phyloP scores from a whole-genome alignment of 2,888 invertebrate species.

The Amphipyra berbera region DNA sequence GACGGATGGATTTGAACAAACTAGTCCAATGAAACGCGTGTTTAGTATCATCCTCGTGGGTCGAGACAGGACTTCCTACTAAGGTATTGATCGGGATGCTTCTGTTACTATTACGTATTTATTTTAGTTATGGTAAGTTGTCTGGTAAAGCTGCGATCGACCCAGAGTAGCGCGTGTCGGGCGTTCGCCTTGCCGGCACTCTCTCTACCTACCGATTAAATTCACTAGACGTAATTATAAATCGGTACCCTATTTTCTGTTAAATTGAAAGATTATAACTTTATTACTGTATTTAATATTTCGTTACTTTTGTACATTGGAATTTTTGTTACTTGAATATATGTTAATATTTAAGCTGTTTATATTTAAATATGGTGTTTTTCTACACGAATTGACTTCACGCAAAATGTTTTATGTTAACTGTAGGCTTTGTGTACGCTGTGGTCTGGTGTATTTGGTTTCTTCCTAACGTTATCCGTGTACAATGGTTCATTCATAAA shows the following conservation, averaged over 20 bases:
- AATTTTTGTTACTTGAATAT: slow-evolving; percentile 86
- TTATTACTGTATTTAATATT: slow-evolving; percentile 85
- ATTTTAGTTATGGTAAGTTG: slow-evolving; percentile 74
- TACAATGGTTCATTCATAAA: slow-evolving; percentile 84
- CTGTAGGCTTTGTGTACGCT: slow-evolving; percentile 86
- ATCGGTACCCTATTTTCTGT: slow-evolving; percentile 82
- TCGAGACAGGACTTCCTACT: slow-evolving; percentile 70
- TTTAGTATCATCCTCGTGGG: slow-evolving; percentile 71
- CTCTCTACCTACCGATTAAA: slow-evolving; percentile 59
- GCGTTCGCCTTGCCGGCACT: slow-evolving; percentile 49
- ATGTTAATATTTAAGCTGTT: slow-evolving; percentile 89
- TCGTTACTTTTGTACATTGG: slow-evolving; percentile 89
- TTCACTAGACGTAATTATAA: slow-evolving; percentile 70
- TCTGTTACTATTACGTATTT: slow-evolving; percentile 79
- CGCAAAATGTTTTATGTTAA: slow-evolving; percentile 83
- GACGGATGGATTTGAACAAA: slow-evolving; percentile 88
- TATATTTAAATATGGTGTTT: slow-evolving; percentile 86
- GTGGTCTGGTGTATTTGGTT: slow-evolving; percentile 85
- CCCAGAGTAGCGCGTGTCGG: slow-evolving; percentile 53
- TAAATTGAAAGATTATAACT: slow-evolving; percentile 83
- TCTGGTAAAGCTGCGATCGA: slow-evolving; percentile 63
- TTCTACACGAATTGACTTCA: slow-evolving; percentile 84
- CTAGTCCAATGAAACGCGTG: slow-evolving; percentile 86
- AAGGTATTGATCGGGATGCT: slow-evolving; percentile 70
- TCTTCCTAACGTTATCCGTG: slow-evolving; percentile 83